Evolutionary conservation across 1,140 invertebrate genomes (phyloP), one percentile per base, ranked within the genome.

Genomic region (Drosophila littoralis): DNA sequence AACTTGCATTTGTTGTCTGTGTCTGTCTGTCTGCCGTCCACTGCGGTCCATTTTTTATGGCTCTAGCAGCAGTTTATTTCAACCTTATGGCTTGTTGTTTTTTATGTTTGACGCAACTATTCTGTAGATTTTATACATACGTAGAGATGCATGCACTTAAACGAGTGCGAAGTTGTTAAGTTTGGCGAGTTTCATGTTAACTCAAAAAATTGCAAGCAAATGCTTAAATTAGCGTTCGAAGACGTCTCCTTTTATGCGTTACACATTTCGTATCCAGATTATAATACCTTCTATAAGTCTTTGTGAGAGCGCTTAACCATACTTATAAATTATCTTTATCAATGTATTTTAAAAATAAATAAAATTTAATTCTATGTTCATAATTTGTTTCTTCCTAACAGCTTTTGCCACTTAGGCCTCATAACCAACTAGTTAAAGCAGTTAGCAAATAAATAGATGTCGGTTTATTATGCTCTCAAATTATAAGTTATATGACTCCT

Each of bases 1-100:
- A 88, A 89, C 38, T 69, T 81, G 71, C 79, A 80, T 69, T 88
- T 83, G 61, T 52, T 67, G 42, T 59, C 13, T 28, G 60, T 59
- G 15, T 48, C 52, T 67, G 63, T 9, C 17, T 7, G 13, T 15
- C 50, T 46, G 22, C 32, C 7, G 33, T 54, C 50, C 42, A 60
- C 43, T 43, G 28, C 33, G 32, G 42, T 61, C 57, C 57, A 55
- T 48, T 74, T 70, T 73, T 67, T 78, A 78, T 75, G 75, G 40
- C 60, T 51, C 68, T 46, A 70, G 22, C 48, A 42, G n/a, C 43
- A 50, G 67, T 69, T 86, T 73, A 58, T 76, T 72, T 77, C 4
- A 57, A 46, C 33, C 67, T 63, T 60, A 74, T 74, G 65, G 57
- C 66, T 38, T 63, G 67, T 75, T 52, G 9, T n/a, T 51, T 45